phyloP scores from a whole-genome alignment of 2,113 vertebrate species.

The Neolamprologus kungweensis region DNA sequence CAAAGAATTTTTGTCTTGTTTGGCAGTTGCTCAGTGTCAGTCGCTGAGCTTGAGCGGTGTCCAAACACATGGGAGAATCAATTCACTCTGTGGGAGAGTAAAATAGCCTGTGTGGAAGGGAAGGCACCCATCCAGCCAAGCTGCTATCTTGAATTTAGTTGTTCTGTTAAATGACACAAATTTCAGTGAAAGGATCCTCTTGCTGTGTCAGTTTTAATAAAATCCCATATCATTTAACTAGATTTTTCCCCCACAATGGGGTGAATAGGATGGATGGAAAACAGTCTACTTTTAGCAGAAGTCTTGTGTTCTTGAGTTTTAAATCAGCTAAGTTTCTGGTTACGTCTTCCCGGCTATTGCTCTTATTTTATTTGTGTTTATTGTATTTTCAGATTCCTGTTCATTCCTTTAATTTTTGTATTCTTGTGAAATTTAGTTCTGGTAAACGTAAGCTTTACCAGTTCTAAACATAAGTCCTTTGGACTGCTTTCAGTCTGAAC shows the following conservation, averaged over 20 bases:
- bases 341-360: neutral
- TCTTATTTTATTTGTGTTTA: neutral
- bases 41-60: constrained; percentile 22
- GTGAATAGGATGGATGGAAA: neutral
- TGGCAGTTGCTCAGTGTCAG: constrained; percentile 12
- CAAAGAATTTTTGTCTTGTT: neutral
- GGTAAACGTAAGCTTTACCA: neutral
- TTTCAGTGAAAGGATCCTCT: neutral
- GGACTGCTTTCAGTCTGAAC: neutral
- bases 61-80: constrained; percentile 56
- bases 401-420: neutral
- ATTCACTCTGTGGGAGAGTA: constrained; percentile 54
- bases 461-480: neutral
- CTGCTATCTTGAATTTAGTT: constrained; percentile 35
- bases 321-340: neutral
- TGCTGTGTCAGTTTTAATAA: neutral
- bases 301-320: neutral
- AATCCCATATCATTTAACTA: neutral
- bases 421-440: neutral
- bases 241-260: fast-evolving
- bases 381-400: neutral
- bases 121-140: constrained; percentile 58
- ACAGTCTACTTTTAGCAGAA: neutral
- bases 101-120: constrained; percentile 19
- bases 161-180: constrained; percentile 16